Evolutionary conservation across 1,140 invertebrate species (phyloP), one percentile per base, ranked within the genome.

Genomic region (Solenopsis invicta): DNA sequence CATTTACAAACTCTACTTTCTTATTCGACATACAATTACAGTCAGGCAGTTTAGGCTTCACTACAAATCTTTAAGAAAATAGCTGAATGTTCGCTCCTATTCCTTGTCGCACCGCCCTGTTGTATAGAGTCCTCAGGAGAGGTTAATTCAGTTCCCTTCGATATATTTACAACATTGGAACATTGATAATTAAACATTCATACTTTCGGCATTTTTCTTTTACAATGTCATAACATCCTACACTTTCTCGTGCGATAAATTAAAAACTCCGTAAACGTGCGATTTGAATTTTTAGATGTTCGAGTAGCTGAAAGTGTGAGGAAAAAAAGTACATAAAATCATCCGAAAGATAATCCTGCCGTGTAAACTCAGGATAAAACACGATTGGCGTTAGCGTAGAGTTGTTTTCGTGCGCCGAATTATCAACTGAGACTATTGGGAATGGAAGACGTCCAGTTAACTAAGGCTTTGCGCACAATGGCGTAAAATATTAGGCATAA

Each of bases 41-140:
- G 10, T 72, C 61, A 87, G 78, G 80, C 80, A 87, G 80, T 87
- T 87, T 87, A 84, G 45, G 86, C 69, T 87, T 84, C 29, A 48
- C 80, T 87, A 84, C 41, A 84, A 84, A 87, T 74, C 16, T 85
- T 71, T 87, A 87, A 84, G 80, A 87, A 87, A 87, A 87, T 87
- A 87, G 67, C 78, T 85, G 64, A 37, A 75, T 75, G 66, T 37
- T 87, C 62, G 52, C 52, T 64, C 52, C 48, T 80, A 76, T 56
- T 75, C 48, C 6, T 64, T 37, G n/a, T 74, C 34, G 18, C 71
- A 5, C 71, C 50, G 34, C 24, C 41, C 50, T 82, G 72, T 61
- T 66, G 41, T 64, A 64, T 41, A 82, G 34, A 81, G 9, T 74
- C 13, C 21, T 45, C 37, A 2, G 10, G 37, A 34, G 21, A 10